These are phyloP conservation scores for Carassius auratus DNA, from an alignment of 2,113 vertebrate species.

Conservation along the genomic window DNA sequence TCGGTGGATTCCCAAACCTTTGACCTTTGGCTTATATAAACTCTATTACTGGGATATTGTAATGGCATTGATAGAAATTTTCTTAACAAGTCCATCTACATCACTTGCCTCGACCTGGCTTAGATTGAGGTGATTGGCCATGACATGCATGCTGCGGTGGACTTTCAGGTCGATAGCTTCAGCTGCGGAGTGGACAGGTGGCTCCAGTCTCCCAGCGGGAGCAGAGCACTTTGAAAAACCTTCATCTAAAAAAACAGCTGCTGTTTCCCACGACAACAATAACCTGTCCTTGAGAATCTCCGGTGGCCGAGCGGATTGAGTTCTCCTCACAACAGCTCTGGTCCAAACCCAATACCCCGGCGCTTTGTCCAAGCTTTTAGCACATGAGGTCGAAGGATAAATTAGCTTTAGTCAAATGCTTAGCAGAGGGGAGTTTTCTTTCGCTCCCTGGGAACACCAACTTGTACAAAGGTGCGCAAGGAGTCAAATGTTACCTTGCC, in stretches of 20 bases:
- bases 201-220: slow-evolving; percentile 63
- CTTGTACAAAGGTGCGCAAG: slow-evolving; percentile 32
- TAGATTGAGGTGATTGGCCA: slow-evolving; percentile 63
- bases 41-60: slow-evolving; percentile 68
- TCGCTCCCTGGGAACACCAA: slow-evolving; percentile 37
- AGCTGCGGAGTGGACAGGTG: slow-evolving; percentile 68
- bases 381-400: slow-evolving; percentile 42
- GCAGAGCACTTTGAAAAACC: slow-evolving; percentile 67
- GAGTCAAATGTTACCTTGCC: slow-evolving; percentile 43
- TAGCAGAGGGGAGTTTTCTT: slow-evolving; percentile 36
- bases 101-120: slow-evolving; percentile 54
- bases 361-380: slow-evolving; percentile 39
- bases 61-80: slow-evolving; percentile 62
- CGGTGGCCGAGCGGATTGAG: slow-evolving; percentile 22
- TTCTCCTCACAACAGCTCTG: slow-evolving; percentile 30
- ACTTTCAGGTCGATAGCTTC: slow-evolving; percentile 67
- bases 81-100: slow-evolving; percentile 69
- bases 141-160: slow-evolving; percentile 62
- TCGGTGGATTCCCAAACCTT: slow-evolving; percentile 26
- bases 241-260: slow-evolving; percentile 71
- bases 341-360: slow-evolving; percentile 39
- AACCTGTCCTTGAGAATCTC: slow-evolving; percentile 40
- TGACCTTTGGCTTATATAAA: slow-evolving; percentile 54
- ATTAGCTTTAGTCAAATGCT: slow-evolving; percentile 47
- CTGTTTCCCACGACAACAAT: slow-evolving; percentile 62